These are phyloP conservation scores for Anolis sagrei DNA, from an alignment of 2,113 vertebrate species.

Conservation along the genomic window DNA sequence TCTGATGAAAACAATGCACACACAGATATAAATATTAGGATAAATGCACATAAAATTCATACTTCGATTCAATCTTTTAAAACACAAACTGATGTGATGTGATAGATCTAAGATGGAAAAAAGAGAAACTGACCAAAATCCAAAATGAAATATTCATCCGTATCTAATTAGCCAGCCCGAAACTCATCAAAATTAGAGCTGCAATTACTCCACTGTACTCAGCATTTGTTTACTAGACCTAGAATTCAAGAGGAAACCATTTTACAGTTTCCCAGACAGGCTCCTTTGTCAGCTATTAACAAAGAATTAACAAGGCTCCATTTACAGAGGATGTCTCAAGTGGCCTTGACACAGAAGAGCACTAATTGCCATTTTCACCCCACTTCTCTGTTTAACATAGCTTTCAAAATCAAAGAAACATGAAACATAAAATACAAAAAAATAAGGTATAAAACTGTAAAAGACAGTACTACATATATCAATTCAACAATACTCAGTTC, in stretches of 20 bases:
- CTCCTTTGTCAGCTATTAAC: conserved; percentile 18
- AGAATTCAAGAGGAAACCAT: conserved; percentile 7
- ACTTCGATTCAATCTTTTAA: neutral
- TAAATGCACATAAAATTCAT: neutral
- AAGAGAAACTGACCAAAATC: neutral
- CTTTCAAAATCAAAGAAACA: neutral
- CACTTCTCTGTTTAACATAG: neutral
- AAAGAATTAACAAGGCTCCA: neutral
- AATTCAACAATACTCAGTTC: neutral
- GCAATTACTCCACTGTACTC: conserved; percentile 3
- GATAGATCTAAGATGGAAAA: neutral
- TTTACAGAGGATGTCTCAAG: neutral
- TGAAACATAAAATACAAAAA: too few relatives aligned
- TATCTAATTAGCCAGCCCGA: neutral
- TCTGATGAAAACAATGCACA: neutral
- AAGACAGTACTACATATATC: neutral
- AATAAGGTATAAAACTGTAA: neutral
- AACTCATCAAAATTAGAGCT: neutral
- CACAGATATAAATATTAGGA: neutral
- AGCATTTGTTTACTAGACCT: neutral
- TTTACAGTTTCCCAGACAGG: neutral
- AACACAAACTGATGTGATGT: neutral
- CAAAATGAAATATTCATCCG: neutral
- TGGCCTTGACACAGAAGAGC: neutral
- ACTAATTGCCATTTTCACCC: too few relatives aligned